These are phyloP conservation scores for Mythimna impura DNA, from an alignment of 2,888 invertebrate species.

Conservation along the genomic window DNA sequence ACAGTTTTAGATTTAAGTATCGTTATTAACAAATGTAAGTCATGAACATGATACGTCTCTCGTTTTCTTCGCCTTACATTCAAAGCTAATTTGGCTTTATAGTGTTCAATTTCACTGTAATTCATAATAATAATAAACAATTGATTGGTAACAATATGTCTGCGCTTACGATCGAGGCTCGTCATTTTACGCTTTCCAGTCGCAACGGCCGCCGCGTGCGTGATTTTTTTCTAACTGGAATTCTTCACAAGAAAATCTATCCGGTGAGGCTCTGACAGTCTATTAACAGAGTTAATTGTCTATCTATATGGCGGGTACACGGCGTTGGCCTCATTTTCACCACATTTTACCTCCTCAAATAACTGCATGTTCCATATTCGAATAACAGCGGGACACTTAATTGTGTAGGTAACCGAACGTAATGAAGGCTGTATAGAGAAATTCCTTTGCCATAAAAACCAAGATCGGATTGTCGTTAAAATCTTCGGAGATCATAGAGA, in stretches of 20 bases:
- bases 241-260: conserved; percentile 85
- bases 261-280: conserved; percentile 66
- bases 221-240: conserved; percentile 81
- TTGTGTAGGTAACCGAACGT: conserved; percentile 31
- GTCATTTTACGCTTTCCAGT: conserved; percentile 86
- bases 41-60: conserved; percentile 16
- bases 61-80: conserved; percentile 43
- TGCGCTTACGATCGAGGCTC: conserved; percentile 57
- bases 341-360: conserved; percentile 40
- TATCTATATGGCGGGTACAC: conserved; percentile 78
- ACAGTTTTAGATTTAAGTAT: conserved; percentile 17
- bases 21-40: conserved; percentile 41
- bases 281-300: conserved; percentile 86
- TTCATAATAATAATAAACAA: conserved; percentile 62
- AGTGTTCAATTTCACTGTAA: conserved; percentile 49
- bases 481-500: conserved; percentile 16
- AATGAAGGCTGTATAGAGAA: conserved; percentile 29
- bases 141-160: conserved; percentile 64
- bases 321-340: conserved; percentile 75
- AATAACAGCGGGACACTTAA: conserved; percentile 24
- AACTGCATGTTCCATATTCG: conserved; percentile 30
- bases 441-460: conserved; percentile 37
- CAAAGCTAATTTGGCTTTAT: conserved; percentile 33
- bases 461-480: conserved; percentile 24
- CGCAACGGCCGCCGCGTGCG: conserved; percentile 77